Conservation (phyloP, 2,888 invertebrate species). For the Drosophila formosana region DNA sequence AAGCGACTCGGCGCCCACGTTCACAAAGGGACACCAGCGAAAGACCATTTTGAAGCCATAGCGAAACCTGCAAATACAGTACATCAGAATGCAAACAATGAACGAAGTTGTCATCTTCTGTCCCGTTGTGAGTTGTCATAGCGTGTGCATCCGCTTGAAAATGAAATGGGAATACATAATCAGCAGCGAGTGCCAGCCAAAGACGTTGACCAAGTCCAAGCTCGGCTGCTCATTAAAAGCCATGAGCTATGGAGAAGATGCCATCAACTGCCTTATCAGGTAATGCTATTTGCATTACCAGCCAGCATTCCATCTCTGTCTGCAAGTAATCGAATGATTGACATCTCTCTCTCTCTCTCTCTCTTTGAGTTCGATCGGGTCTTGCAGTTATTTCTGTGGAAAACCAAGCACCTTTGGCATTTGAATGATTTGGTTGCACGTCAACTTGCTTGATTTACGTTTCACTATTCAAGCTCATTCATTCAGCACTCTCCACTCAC, state of each 20-base stretch:
- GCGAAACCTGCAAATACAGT: constrained; percentile 90
- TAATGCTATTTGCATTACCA: constrained; percentile 9
- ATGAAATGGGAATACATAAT: constrained; percentile 30
- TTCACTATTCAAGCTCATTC: constrained; percentile 9
- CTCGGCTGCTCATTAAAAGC: constrained; percentile 10
- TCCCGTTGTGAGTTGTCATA: constrained; percentile 8
- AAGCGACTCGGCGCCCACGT: constrained; percentile 89
- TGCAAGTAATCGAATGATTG: constrained; percentile 7
- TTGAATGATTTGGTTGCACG: constrained; percentile 43
- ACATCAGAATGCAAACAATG: constrained; percentile 19
- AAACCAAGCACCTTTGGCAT: constrained; percentile 26
- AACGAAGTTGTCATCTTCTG: constrained; percentile 4
- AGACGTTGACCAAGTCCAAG: constrained; percentile 4
- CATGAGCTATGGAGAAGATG: not conserved
- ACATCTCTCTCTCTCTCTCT: constrained; percentile 1
- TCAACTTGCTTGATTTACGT: constrained; percentile 43
- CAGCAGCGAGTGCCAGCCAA: not conserved
- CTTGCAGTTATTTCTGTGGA: constrained; percentile 3
- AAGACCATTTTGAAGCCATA: constrained; percentile 97
- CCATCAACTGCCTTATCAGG: not conserved
- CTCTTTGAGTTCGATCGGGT: not conserved
- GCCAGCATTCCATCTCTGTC: not conserved
- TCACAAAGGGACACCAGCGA: constrained; percentile 93
- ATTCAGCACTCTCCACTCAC: not conserved
- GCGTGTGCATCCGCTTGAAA: constrained; percentile 27